Evolutionary conservation across 2,113 vertebrate species (phyloP).

Genomic region (Eonycteris spelaea): DNA sequence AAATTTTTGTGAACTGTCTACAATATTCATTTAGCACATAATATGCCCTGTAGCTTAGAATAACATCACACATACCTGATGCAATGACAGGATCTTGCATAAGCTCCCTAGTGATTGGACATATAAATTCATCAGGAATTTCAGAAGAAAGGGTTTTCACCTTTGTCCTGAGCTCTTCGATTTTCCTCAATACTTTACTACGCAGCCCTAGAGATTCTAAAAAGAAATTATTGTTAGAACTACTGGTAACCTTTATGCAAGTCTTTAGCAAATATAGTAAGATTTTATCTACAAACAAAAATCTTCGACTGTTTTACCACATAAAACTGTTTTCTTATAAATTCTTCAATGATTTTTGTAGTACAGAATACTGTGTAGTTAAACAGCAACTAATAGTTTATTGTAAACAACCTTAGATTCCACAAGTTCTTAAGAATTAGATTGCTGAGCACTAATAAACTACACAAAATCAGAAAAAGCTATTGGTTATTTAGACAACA

Average conservation of each 20-base stretch:
- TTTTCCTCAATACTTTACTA: conserved; percentile 86
- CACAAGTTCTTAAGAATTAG: conserved; percentile 16
- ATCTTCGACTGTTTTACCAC: neutral
- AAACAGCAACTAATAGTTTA: neutral
- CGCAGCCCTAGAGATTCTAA: conserved; percentile 89
- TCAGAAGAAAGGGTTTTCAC: conserved; percentile 64
- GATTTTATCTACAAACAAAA: conserved; percentile 8
- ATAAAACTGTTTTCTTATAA: neutral
- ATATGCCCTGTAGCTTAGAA: neutral
- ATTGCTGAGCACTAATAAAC: neutral
- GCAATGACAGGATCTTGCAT: conserved; percentile 93
- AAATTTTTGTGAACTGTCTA: neutral
- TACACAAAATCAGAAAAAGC: neutral
- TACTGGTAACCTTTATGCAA: neutral
- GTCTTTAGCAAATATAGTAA: neutral
- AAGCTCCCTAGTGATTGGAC: conserved; percentile 91
- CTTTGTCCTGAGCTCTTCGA: conserved; percentile 84
- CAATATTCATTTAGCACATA: neutral
- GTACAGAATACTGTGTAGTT: neutral
- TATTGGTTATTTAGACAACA: neutral
- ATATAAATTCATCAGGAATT: conserved; percentile 91
- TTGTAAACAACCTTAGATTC: conserved; percentile 38
- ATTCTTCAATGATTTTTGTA: neutral
- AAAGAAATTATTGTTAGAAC: conserved; percentile 38
- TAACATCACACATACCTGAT: conserved; percentile 82